These are phyloP conservation scores for Mechanitis messenoides DNA, from an alignment of 2,888 invertebrate species.

Conservation along the genomic window DNA sequence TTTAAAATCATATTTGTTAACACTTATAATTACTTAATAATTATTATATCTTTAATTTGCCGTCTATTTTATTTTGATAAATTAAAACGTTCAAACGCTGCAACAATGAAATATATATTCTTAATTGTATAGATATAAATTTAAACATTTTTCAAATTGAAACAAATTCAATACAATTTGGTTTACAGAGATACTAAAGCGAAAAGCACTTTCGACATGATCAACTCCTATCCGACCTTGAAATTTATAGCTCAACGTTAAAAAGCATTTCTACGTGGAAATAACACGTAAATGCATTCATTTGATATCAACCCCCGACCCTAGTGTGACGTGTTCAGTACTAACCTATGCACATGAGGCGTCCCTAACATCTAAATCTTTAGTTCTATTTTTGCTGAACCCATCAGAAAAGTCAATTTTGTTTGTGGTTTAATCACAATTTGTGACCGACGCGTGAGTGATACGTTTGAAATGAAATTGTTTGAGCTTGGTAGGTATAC, in stretches of 20 bases:
- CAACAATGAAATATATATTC: too few relatives aligned
- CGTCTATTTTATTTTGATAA: too few relatives aligned
- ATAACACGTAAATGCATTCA: conserved; percentile 45
- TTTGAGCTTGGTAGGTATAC: conserved; percentile 11
- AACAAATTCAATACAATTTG: not conserved
- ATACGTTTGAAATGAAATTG: conserved; percentile 13
- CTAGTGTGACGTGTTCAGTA: conserved; percentile 53
- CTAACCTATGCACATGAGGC: conserved; percentile 7
- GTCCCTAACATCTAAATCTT: conserved; percentile 7
- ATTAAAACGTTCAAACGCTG: too few relatives aligned
- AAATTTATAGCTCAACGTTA: conserved; percentile 27
- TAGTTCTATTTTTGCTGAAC: conserved; percentile 9
- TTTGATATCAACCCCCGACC: conserved; percentile 55
- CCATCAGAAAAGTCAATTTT: conserved; percentile 8
- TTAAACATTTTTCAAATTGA: too few relatives aligned
- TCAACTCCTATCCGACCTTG: conserved; percentile 23
- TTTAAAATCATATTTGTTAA: too few relatives aligned
- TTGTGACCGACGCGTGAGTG: conserved; percentile 21
- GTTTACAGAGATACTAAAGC: not conserved
- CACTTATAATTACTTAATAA: too few relatives aligned
- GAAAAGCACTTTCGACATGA: conserved; percentile 1
- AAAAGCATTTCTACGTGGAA: conserved; percentile 28
- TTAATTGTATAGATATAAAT: too few relatives aligned
- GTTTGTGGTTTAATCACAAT: conserved; percentile 25
- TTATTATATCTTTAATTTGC: too few relatives aligned